Evolutionary conservation across 1,140 invertebrate genomes (phyloP), one percentile per base, ranked within the genome.

Genomic region (Melitaea cinxia): DNA sequence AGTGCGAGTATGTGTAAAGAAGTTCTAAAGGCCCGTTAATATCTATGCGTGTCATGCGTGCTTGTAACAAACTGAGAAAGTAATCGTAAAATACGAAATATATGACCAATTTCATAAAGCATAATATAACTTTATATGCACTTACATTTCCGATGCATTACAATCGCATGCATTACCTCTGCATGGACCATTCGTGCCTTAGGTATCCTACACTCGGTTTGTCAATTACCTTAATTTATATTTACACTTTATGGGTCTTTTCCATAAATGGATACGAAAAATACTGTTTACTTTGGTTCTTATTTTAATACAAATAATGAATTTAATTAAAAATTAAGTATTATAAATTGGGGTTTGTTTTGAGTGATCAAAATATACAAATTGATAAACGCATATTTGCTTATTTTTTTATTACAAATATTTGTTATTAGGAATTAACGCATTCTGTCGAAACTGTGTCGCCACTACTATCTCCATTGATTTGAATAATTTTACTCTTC

Each of bases 1-100:
- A 64, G 39, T 57, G 30, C 62, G 42, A 55, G 19, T 37, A 58
- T 65, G 49, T 52, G 15, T 47, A 55, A 61, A 45, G 12, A 50
- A 33, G 49, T 53, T 59, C 55, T 58, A 61, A 65, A 68, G 45
- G 47, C 55, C 45, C 56, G 50, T 59, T 68, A 53, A 72, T 71
- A 65, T 71, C 72, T 66, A 74, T 71, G 68, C 68, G 35, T 37
- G 62, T 68, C 73, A 72, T 56, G 70, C 64, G 58, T 47, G 61
- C 35, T 54, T 66, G 72, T 68, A 68, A 58, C 57, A 45, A 65
- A 63, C 57, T 49, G 39, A 73, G 65, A 66, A 68, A 55, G 69
- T 75, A 72, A 72, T 75, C 73, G 66, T 75, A 75, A 75, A 75
- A 23, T 75, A 60, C 23, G 54, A 39, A 69, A 70, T 72, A 70